Evolutionary conservation across 1,140 invertebrate genomes (phyloP), one percentile per base, ranked within the genome.

Genomic region (Thrips palmi): DNA sequence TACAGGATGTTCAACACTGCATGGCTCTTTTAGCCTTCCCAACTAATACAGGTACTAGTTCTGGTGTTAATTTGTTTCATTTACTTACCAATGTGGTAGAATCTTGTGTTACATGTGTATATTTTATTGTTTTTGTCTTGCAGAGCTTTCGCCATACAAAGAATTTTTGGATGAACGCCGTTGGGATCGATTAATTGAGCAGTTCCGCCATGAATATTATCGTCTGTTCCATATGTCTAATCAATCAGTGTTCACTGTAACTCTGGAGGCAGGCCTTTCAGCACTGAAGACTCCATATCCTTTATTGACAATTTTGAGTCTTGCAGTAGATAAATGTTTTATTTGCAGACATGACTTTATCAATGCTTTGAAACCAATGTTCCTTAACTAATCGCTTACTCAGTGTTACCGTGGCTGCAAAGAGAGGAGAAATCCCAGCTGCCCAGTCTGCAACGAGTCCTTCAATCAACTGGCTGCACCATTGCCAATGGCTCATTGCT

Each of bases 11-110:
- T 35, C 85, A 92, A 52, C 79, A 80, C 51, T 87, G 85, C 33
- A 97, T 97, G 89, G 89, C 84, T 18, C 71, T 97, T 37, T 63
- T 97, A 27, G 91, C 89, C 4, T 96, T 92, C 61, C 77, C 85
- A 20, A 65, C 72, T 10, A 71, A 77, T 49, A 85, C 84, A 44
- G 70, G 75, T 71, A 57, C 18, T 39, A 14, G 17, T 33, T 8
- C 17, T 12, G 17, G 15, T 8, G 8, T 33, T 8, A 33, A 10
- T 33, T 33, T 33, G 31, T 10, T 18, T 33, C 8, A 18, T 33
- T 33, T 33, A n/a, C n/a, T 14, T 12, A 18, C 8, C 15, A 8
- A 8, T 33, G 7, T 33, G 15, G n/a, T 8, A 12, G 15, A 33
- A 12, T 8, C 8, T 33, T 18, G 10, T 33, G 7, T 10, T 33